Base-by-base conservation (phyloP, 2,113 vertebrate genomes). In the Rhynchopsitta pachyrhyncha region DNA sequence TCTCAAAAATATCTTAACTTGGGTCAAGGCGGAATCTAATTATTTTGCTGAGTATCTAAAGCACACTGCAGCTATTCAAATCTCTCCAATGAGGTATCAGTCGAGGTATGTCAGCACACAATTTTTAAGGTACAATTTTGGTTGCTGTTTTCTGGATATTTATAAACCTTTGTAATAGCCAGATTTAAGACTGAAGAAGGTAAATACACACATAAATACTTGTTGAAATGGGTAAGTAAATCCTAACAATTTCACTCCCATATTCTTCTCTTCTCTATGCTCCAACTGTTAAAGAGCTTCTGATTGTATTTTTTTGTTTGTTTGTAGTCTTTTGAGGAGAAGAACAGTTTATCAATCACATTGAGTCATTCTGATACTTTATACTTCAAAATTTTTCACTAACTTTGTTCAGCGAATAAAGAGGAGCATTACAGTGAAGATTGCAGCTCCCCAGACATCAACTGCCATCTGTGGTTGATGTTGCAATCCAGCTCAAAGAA, bases 101-200 rank as follows among this genome's bases (percentile, higher is more conserved):
- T 29, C n/a, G 31, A 24, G 1, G 0, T 27, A 33, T 23, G 10
- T 31, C 50, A 75, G 31, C 5, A 13, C 1, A 3, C 11, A 19
- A 62, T 12, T 89, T 47, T 60, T 2, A 4, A 52, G 16, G 1
- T 12, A 67, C 11, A 27, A 2, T 10, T 90, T 64, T n/a, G 55
- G 17, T 28, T 71, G 18, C 7, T 42, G 3, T 71, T 76, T 59
- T 13, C 27, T 55, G 25, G 7, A 12, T 70, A 55, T 41, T 85
- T 86, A 13, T 57, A 60, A 47, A 13, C 1, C 1, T 42, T 33
- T 68, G 8, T 3, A 55, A 31, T 16, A 5, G 14, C 35, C 20
- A 14, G 2, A 47, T 28, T 64, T 74, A 27, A 47, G 13, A 53
- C 0, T 63, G 4, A 8, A 78, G 8, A 62, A 39, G 5, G 3